Evolutionary conservation across 2,888 invertebrate genomes (phyloP), one percentile per base, ranked within the genome.

Genomic region (Leuctra nigra): DNA sequence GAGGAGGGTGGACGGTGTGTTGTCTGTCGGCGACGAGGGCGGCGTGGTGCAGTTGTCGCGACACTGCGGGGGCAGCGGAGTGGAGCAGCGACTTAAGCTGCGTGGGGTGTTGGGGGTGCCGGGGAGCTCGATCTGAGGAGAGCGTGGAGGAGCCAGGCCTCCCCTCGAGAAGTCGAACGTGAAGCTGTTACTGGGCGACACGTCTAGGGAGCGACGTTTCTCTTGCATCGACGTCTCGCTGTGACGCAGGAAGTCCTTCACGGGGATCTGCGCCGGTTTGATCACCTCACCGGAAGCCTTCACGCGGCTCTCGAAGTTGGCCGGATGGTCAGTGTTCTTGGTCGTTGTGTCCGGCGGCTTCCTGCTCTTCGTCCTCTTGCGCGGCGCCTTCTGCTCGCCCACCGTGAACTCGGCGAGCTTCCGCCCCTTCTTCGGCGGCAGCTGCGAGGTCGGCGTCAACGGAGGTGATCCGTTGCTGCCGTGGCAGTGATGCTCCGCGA

Each of bases 401-500:
- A 65, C 63, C 9, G 67, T 59, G n/a, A 68, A 64, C 53, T 67
- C 69, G 14, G 69, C 50, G 47, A 66, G 58, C 0, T 63, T 63
- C 24, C 66, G 41, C 23, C 38, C 50, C 11, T n/a, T 33, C 2
- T 25, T 38, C 1, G 23, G 22, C 6, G 36, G 67, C 29, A 62
- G 39, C 6, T 65, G 50, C 36, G 50, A 50, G 20, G 50, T 50
- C 18, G 50, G 50, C 36, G 50, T 50, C 50, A 50, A 14, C 13
- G 50, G 50, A n/a, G 47, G 25, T 14, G 24, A 16, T 2, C 47
- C 47, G 4, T 24, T 47, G 11, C 59, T 61, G 48, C 61, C 63
- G 11, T 59, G 61, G 53, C 61, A 63, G 54, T 62, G 63, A 65
- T 75, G 73, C 64, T 75, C 74, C 35, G 74, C 69, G 33, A 75